phyloP scores from a whole-genome alignment of 2,113 vertebrate species.

The Callopanchax toddi region DNA sequence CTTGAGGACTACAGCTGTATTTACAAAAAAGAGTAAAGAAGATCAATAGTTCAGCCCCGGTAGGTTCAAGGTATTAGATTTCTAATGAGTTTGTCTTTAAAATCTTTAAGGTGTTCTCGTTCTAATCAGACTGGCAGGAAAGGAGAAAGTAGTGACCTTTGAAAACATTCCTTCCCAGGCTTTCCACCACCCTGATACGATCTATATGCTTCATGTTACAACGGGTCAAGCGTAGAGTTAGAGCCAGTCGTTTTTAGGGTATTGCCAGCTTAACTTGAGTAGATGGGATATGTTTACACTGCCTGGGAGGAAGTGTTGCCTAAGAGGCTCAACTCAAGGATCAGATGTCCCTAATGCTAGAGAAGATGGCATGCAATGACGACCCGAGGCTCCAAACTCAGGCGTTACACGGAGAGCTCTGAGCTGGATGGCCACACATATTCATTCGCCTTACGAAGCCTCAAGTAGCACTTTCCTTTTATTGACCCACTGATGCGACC shows the following conservation, averaged over 20 bases:
- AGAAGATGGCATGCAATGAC: conserved; percentile 4
- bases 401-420: not conserved
- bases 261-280: conserved; percentile 7
- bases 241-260: conserved; percentile 12
- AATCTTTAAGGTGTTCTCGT: not conserved
- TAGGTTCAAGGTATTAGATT: not conserved
- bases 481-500: conserved; percentile 11
- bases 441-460: conserved; percentile 3
- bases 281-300: conserved; percentile 11
- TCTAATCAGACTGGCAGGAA: not conserved
- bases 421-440: conserved; percentile 10
- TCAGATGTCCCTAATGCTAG: conserved; percentile 37
- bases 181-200: conserved; percentile 10
- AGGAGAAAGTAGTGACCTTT: not conserved
- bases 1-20: no score
- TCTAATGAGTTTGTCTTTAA: not conserved
- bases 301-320: conserved; percentile 21
- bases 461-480: not conserved
- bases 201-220: conserved; percentile 7
- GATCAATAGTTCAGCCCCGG: not conserved
- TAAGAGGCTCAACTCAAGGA: conserved; percentile 29
- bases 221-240: conserved; percentile 23
- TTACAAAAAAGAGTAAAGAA: not conserved
- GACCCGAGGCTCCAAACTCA: not conserved
- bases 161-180: not conserved